Conservation (phyloP, 2,888 invertebrate species). For the Tanytarsus gracilentus region DNA sequence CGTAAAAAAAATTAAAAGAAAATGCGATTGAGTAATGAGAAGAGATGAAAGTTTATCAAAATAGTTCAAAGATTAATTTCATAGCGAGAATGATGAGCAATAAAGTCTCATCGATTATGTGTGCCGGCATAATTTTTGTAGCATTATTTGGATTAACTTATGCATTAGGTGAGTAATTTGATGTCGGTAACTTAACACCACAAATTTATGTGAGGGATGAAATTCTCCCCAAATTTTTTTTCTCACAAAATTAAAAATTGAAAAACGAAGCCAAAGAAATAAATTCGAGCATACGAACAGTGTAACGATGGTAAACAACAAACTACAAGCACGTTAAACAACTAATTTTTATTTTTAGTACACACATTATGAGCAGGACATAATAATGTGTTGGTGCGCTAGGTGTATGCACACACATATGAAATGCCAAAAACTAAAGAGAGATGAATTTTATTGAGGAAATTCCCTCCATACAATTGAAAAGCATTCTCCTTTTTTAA, state of each 20-base stretch:
- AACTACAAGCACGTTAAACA: too few species aligned
- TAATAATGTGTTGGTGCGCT: too few species aligned
- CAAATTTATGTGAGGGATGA: background rate
- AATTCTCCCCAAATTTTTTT: background rate
- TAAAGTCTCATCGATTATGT: background rate
- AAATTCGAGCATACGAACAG: too few species aligned
- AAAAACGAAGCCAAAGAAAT: too few species aligned
- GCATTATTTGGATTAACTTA: background rate
- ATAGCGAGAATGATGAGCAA: background rate
- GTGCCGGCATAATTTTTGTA: background rate
- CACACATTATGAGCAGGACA: too few species aligned
- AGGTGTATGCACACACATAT: too few species aligned
- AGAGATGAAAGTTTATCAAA: slow-evolving; percentile 26
- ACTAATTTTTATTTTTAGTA: too few species aligned
- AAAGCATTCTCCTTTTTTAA: too few species aligned
- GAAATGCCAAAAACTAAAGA: too few species aligned
- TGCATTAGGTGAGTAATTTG: background rate
- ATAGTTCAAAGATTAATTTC: slow-evolving; percentile 21
- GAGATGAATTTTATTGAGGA: too few species aligned
- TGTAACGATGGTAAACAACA: too few species aligned
- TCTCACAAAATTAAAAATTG: background rate
- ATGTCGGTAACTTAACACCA: background rate
- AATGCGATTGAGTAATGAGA: background rate
- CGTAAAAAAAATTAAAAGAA: background rate
- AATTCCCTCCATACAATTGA: too few species aligned